These are phyloP conservation scores for Aplodontia rufa DNA, from an alignment of 2,113 vertebrate genomes.

Conservation along the genomic window DNA sequence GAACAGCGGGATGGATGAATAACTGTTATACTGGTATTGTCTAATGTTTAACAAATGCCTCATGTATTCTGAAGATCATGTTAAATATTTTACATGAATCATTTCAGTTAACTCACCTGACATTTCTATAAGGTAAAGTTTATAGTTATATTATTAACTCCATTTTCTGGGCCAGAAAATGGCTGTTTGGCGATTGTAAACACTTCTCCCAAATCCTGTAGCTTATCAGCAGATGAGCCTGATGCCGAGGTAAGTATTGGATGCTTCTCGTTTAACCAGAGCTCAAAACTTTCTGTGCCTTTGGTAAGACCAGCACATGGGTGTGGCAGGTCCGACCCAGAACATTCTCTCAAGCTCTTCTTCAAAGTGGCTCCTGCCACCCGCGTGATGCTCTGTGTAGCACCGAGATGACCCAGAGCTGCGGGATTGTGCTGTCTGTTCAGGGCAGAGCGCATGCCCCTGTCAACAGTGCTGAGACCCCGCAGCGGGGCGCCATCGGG, in stretches of 20 bases:
- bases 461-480: accelerated
- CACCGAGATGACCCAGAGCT: not conserved
- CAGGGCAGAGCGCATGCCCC: accelerated
- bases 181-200: not conserved
- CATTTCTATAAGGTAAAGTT: not conserved
- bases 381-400: not conserved
- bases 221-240: not conserved
- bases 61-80: not conserved
- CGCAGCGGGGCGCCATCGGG: accelerated
- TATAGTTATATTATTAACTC: not conserved
- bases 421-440: not conserved
- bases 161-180: not conserved
- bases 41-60: not conserved
- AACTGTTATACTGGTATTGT: not conserved
- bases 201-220: not conserved
- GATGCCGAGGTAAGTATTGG: not conserved
- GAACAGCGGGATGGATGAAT: not conserved
- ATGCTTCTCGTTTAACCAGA: not conserved
- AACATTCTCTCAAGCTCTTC: not conserved
- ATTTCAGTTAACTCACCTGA: not conserved
- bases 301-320: not conserved
- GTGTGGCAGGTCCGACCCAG: accelerated
- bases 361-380: not conserved
- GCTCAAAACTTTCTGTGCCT: not conserved
- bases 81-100: not conserved